Evolutionary conservation across 2,888 invertebrate genomes (phyloP), one percentile per base, ranked within the genome.

Genomic region (Hyles lineata): DNA sequence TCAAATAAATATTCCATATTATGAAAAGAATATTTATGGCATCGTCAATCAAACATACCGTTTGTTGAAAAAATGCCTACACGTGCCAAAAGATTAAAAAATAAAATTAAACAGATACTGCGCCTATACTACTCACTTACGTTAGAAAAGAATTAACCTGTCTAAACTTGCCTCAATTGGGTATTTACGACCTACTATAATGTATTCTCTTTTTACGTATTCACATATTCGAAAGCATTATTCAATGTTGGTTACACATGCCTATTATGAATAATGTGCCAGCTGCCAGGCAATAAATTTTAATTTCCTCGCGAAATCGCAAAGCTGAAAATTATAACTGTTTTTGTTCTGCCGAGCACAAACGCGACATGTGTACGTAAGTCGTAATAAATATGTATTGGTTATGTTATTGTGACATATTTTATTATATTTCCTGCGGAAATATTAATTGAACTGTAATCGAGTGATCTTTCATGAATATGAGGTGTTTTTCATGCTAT

Each of bases 241-340:
- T 60, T 60, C 29, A 43, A 71, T 43, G 43, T 71, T 71, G 71
- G 50, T 71, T 71, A 59, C 71, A 71, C 60, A 43, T 59, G 70
- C 23, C 43, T 25, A 71, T 71, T 43, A 71, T 71, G 71, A 71
- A 60, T 71, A 71, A 71, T 59, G 60, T 60, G 43, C 43, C 71
- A 71, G 60, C 71, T 71, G 60, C 60, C 23, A 23, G 32, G 60
- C 71, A 60, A 35, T 71, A 71, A 71, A 71, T 71, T 21, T 71
- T 43, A 71, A 71, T 71, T 71, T 71, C 43, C 71, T 71, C 60
- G 58, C 59, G 71, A 71, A 71, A 71, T 71, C 43, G 25, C 71
- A 50, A 67, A 67, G 67, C 67, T 23, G 60, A 15, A 71, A 35
- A 60, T 43, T 60, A 19, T 60, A 50, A 71, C 71, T 71, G 71